These are phyloP conservation scores for Drosophila pegasa DNA, from an alignment of 2,888 invertebrate species.

Conservation along the genomic window DNA sequence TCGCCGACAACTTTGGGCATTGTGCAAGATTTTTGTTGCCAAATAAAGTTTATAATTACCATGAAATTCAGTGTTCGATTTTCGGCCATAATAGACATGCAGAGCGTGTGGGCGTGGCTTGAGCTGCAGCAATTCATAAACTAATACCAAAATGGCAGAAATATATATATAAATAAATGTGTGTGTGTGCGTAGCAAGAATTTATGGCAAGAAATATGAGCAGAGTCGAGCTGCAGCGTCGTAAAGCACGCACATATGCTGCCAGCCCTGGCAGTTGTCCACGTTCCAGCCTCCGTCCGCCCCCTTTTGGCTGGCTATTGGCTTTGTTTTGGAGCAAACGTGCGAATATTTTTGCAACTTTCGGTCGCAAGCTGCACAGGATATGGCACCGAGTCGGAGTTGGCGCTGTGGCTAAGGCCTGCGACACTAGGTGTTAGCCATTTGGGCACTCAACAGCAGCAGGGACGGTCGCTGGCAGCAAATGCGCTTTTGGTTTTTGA, in stretches of 20 bases:
- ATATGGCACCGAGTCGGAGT: conserved; percentile 54
- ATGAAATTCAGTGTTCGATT: conserved; percentile 68
- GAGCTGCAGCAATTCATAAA: conserved; percentile 51
- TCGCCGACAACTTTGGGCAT: conserved; percentile 11
- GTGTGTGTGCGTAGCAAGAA: conserved; percentile 44
- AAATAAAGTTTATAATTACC: conserved; percentile 75
- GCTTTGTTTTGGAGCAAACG: conserved; percentile 72
- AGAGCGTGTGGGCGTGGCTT: conserved; percentile 32
- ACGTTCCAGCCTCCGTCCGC: background rate
- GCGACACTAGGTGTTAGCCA: conserved; percentile 49
- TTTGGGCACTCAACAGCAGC: conserved; percentile 5
- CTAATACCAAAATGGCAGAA: conserved; percentile 54
- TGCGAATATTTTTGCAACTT: conserved; percentile 78
- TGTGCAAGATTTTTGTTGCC: conserved; percentile 38
- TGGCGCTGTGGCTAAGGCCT: conserved; percentile 10
- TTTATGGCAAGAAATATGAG: conserved; percentile 75
- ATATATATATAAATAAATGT: conserved; percentile 4
- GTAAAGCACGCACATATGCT: conserved; percentile 60
- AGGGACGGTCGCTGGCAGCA: no score
- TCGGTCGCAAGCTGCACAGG: conserved; percentile 74
- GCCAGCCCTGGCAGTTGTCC: conserved; percentile 18
- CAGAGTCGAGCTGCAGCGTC: conserved; percentile 39
- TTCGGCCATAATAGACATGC: conserved; percentile 41
- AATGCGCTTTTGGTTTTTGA: conserved; percentile 56
- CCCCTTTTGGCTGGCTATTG: conserved; percentile 11